Conservation (phyloP, 2,113 vertebrate genomes). For the Uria aalge region DNA sequence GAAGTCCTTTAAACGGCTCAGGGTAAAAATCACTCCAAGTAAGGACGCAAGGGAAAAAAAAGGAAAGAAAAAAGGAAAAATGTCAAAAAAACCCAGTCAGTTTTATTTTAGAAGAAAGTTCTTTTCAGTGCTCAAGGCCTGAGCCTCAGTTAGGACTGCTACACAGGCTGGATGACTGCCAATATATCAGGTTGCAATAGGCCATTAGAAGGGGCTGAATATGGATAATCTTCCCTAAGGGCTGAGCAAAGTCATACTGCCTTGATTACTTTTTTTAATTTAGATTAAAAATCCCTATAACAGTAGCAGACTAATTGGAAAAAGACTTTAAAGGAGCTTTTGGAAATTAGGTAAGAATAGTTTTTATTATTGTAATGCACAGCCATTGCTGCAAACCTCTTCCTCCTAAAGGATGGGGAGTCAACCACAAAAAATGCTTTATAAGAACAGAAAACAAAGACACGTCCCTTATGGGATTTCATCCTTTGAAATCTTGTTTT, state of each 20-base stretch:
- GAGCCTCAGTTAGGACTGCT: not conserved
- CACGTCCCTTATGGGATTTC: not conserved
- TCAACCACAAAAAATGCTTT: not conserved
- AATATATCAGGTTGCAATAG: constrained; percentile 40
- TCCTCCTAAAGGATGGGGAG: not conserved
- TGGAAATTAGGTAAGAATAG: constrained; percentile 60
- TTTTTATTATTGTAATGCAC: constrained; percentile 20
- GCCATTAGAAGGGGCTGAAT: constrained; percentile 42
- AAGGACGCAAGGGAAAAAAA: not conserved
- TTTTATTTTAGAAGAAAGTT: not conserved
- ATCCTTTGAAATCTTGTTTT: not conserved
- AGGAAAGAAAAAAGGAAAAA: not conserved
- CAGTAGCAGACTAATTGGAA: constrained; percentile 52
- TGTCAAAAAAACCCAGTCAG: not conserved
- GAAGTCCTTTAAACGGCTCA: not conserved
- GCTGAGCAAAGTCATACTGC: constrained; percentile 41
- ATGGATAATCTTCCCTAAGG: constrained; percentile 52
- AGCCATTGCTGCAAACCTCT: not conserved
- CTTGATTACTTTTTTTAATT: constrained; percentile 63
- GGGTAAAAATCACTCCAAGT: not conserved
- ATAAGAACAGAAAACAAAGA: not conserved
- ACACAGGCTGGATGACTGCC: not conserved
- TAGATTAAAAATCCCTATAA: constrained; percentile 63
- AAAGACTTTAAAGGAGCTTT: constrained; percentile 53
- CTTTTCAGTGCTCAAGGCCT: not conserved